phyloP scores from a whole-genome alignment of 2,113 vertebrate genomes.

The Gnathonemus echidnorhynchus region DNA sequence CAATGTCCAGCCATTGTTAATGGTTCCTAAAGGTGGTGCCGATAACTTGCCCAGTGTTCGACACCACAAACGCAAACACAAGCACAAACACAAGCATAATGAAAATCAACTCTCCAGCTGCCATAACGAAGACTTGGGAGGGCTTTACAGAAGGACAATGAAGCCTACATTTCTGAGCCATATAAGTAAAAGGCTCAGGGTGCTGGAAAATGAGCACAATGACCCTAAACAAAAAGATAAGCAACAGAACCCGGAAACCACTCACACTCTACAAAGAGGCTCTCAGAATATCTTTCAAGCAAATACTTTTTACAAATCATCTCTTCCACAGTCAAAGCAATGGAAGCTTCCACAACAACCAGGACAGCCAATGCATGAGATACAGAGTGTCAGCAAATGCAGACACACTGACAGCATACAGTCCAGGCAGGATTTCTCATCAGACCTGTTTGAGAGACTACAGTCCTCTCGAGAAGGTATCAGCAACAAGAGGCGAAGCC shows the following conservation, averaged over 20 bases:
- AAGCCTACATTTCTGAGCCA: conserved; percentile 70
- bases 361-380: conserved; percentile 70
- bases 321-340: conserved; percentile 80
- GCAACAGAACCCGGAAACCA: conserved; percentile 71
- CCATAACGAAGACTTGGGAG: conserved; percentile 79
- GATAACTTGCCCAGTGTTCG: conserved; percentile 71
- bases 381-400: conserved; percentile 76
- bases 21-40: conserved; percentile 63
- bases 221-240: conserved; percentile 80
- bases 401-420: conserved; percentile 63
- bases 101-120: conserved; percentile 78
- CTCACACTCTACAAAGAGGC: conserved; percentile 53
- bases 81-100: conserved; percentile 98
- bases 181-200: conserved; percentile 68
- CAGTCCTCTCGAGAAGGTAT: conserved; percentile 60
- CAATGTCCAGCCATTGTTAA: conserved; percentile 67
- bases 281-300: conserved; percentile 81
- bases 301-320: conserved; percentile 76
- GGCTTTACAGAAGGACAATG: conserved; percentile 83
- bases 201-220: conserved; percentile 69
- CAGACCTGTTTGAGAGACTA: conserved; percentile 76
- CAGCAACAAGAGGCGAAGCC: conserved; percentile 73
- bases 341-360: conserved; percentile 70
- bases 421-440: conserved; percentile 49
- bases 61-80: conserved; percentile 96